Percentiles rank a stretch among this genome's conserved stretches.
Evolutionary conservation across 2,797 vertebrate species (phyloP).

Genomic region (Neopelma chrysocephalum): DNA sequence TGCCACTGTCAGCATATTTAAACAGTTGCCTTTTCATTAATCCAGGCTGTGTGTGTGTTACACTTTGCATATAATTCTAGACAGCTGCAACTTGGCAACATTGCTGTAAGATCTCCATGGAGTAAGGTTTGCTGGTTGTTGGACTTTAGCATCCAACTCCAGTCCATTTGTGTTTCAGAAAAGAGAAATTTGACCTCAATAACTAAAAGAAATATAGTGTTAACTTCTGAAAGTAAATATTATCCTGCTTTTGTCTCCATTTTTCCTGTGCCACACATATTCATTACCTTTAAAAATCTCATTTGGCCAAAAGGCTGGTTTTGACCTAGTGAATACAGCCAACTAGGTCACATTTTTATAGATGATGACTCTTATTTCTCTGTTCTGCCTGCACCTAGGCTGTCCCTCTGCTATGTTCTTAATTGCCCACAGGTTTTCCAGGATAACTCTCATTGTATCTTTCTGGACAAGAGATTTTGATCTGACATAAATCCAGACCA

Average conservation of each 20-base stretch:
- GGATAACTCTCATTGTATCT: not conserved
- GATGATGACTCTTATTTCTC: not conserved
- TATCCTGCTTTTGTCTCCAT: not conserved
- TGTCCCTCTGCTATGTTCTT: not conserved
- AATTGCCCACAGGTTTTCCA: not conserved
- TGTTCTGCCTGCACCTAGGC: not conserved
- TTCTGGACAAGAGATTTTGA: not conserved
- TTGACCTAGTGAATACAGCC: not conserved
- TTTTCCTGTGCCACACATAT: not conserved
- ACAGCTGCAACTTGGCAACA: not conserved
- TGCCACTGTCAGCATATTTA: not conserved
- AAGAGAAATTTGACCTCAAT: not conserved
- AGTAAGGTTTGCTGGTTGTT: not conserved
- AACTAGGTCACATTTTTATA: not conserved
- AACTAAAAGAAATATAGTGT: not conserved
- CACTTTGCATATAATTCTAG: not conserved
- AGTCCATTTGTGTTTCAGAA: not conserved
- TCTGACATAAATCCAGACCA: not conserved
- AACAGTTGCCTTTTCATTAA: not conserved
- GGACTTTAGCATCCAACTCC: not conserved
- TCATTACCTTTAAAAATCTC: not conserved
- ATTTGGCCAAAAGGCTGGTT: not conserved
- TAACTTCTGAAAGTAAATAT: conserved; percentile 15
- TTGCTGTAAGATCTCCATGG: not conserved
- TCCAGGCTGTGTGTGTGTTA: not conserved